Percentiles rank a stretch among this genome's conserved stretches.
These are phyloP conservation scores for Gnathonemus longibarbis DNA, from an alignment of 2,113 vertebrate species.

Conservation along the genomic window DNA sequence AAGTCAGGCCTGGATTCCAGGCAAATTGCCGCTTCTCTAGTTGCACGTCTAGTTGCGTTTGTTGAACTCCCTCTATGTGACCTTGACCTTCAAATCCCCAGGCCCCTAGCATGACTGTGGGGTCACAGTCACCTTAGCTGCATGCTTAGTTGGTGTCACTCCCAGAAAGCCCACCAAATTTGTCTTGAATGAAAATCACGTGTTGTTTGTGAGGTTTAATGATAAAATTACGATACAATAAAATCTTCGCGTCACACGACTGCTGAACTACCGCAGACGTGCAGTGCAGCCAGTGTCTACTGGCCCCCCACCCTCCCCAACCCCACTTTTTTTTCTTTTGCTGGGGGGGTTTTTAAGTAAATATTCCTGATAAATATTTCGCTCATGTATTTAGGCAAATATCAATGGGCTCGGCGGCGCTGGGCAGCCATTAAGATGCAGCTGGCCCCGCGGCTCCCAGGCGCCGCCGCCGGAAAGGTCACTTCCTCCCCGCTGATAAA, in stretches of 20 bases:
- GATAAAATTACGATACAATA: not conserved
- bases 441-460: constrained; percentile 55
- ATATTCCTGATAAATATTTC: constrained; percentile 53
- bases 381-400: constrained; percentile 65
- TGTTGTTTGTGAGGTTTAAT: not conserved
- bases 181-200: not conserved
- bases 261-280: not conserved
- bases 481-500: constrained; percentile 64
- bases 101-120: not conserved
- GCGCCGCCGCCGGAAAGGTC: constrained; percentile 65
- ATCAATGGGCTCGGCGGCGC: constrained; percentile 63
- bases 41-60: too few relatives aligned
- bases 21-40: too few relatives aligned
- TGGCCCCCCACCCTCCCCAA: not conserved
- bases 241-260: not conserved
- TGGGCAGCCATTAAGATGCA: constrained; percentile 70
- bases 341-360: constrained; percentile 49
- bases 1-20: too few relatives aligned
- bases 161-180: not conserved
- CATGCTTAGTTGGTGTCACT: not conserved
- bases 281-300: not conserved
- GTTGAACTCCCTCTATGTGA: too few relatives aligned
- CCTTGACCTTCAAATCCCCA: not conserved
- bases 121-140: not conserved
- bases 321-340: constrained; percentile 10